Evolutionary conservation across 2,797 vertebrate species (phyloP), one percentile per base, ranked within the genome.

Genomic region (Pseudomugil gertrudae): DNA sequence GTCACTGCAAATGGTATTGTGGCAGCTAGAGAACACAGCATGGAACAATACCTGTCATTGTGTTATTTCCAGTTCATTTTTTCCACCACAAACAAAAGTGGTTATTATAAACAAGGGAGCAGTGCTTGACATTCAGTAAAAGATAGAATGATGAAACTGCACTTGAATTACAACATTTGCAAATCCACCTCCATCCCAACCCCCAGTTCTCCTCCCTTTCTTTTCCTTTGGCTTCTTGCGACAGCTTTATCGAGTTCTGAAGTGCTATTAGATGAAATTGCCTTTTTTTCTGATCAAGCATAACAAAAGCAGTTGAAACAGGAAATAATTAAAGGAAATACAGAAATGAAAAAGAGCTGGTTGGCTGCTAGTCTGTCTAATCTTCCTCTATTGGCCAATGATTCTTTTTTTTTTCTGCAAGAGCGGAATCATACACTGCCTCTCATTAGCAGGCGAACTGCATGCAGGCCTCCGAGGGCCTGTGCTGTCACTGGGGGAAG

Each of bases 401-500:
- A 66, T 82, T 43, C 57, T 66, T 57, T 19, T 50, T 76, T 61
- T 66, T 70, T 69, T 74, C 76, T 71, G 78, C 81, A 81, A 80
- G 73, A 77, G 48, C 40, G 59, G 59, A 80, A 61, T 59, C 35
- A 60, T 50, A 69, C 78, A 9, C 80, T 57, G 78, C 57, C 76
- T 85, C 84, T 93, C 88, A 93, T 93, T 92, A 92, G 90, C 86
- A 91, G 83, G 82, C 86, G 33, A 78, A 83, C 80, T 61, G 81
- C 81, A 70, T 66, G 33, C 77, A 57, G 69, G 79, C 84, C 87
- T 87, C 79, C 11, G 67, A 83, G 86, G 85, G 69, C 60, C 74
- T 0, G 14, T 23, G 71, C 79, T 85, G 89, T 87, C 90, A 87
- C 86, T 69, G 76, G 86, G 87, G 89, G 81, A 79, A 82, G 74